These are phyloP conservation scores for Stegastes partitus DNA, from an alignment of 2,113 vertebrate genomes.

Conservation along the genomic window DNA sequence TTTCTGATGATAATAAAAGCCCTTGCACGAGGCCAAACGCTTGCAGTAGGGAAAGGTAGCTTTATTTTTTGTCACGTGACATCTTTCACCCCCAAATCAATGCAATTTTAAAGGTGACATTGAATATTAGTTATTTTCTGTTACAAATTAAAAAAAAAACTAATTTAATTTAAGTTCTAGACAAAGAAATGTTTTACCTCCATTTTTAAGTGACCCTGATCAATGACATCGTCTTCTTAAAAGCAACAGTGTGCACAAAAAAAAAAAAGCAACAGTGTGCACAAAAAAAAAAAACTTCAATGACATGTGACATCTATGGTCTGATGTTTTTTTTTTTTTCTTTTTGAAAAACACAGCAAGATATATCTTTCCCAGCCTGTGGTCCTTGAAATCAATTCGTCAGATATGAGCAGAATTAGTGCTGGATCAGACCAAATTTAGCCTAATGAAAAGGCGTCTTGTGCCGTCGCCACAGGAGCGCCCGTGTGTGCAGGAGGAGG, in stretches of 20 bases:
- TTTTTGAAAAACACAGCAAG: slow-evolving; percentile 47
- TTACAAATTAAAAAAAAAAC: neutral
- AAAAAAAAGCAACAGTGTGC: slow-evolving; percentile 10
- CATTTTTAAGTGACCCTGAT: neutral
- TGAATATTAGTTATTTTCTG: slow-evolving; percentile 15
- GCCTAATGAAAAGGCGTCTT: slow-evolving; percentile 76
- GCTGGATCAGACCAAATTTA: slow-evolving; percentile 71
- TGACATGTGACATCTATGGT: slow-evolving; percentile 4
- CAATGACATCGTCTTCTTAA: slow-evolving; percentile 12
- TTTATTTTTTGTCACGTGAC: slow-evolving; percentile 40
- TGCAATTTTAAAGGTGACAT: slow-evolving; percentile 19
- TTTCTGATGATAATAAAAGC: slow-evolving; percentile 77
- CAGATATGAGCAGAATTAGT: slow-evolving; percentile 75
- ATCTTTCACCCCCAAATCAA: slow-evolving; percentile 29
- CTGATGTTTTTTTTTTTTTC: neutral
- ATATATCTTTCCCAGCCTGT: slow-evolving; percentile 49
- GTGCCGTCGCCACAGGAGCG: slow-evolving; percentile 68
- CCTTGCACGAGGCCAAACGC: slow-evolving; percentile 63
- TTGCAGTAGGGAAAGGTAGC: slow-evolving; percentile 47
- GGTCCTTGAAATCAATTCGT: slow-evolving; percentile 70
- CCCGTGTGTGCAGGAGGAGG: slow-evolving; percentile 57
- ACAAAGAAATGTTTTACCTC: neutral
- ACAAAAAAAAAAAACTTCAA: slow-evolving; percentile 9
- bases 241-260: slow-evolving; percentile 1
- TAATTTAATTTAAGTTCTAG: neutral